Percentiles rank a stretch among this genome's conserved stretches.
Evolutionary conservation across 2,888 invertebrate genomes (phyloP).

Genomic region (Sarcophaga caerulescens): DNA sequence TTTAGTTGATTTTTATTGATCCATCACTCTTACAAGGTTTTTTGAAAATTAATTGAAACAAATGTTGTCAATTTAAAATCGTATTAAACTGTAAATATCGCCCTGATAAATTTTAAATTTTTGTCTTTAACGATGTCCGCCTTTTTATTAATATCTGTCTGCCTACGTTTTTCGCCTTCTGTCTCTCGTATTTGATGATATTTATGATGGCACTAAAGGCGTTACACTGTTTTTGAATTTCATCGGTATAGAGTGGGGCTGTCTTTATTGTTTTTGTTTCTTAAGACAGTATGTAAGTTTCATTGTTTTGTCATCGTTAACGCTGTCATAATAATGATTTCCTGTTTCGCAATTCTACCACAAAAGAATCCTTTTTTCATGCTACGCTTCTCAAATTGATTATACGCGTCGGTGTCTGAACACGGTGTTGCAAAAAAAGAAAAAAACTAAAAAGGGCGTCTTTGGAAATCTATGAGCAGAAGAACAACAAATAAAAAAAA

Average conservation of each 20-base stretch:
- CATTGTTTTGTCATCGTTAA: neutral
- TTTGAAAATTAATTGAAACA: too few relatives aligned
- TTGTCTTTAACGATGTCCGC: too few relatives aligned
- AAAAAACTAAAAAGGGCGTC: too few relatives aligned
- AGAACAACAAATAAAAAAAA: too few relatives aligned
- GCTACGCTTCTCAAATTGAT: neutral
- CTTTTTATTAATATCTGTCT: too few relatives aligned
- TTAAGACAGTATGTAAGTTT: neutral
- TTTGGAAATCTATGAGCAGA: too few relatives aligned
- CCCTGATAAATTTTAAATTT: too few relatives aligned
- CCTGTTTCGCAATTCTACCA: conserved; percentile 19
- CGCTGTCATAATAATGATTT: conserved; percentile 47
- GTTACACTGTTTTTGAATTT: conserved; percentile 48
- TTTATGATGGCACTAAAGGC: conserved; percentile 56
- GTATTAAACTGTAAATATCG: too few relatives aligned
- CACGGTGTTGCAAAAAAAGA: neutral
- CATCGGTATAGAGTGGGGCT: conserved; percentile 1
- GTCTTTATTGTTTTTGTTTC: neutral
- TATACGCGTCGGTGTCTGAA: neutral
- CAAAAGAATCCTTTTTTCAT: conserved; percentile 4
- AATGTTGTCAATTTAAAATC: too few relatives aligned
- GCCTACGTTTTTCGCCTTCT: too few relatives aligned
- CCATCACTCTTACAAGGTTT: too few relatives aligned
- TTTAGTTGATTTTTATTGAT: too few relatives aligned
- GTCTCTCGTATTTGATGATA: conserved; percentile 7